Evolutionary conservation across 2,888 invertebrate species (phyloP).

Genomic region (Chrysodeixis includens): DNA sequence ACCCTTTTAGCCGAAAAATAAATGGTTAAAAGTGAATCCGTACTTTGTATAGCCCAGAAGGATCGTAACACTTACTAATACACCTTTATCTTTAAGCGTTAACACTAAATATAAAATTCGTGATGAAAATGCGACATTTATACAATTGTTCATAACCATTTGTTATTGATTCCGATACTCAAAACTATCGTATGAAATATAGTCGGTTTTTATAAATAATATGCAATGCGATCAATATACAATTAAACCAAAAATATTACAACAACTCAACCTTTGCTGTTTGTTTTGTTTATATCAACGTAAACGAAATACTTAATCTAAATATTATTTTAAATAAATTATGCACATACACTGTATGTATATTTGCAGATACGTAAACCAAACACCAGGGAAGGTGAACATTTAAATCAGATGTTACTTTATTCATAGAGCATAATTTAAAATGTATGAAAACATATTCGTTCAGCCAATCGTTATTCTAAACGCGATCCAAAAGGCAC

Average conservation of each 20-base stretch:
- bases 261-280: neutral
- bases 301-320: slow-evolving; percentile 29
- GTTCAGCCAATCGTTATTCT: slow-evolving; percentile 65
- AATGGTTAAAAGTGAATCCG: slow-evolving; percentile 30
- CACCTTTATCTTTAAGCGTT: neutral
- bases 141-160: neutral
- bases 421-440: slow-evolving; percentile 42
- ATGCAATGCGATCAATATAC: neutral
- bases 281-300: slow-evolving; percentile 13
- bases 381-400: slow-evolving; percentile 35
- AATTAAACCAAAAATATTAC: neutral
- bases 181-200: neutral
- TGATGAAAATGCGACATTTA: neutral
- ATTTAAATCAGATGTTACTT: slow-evolving; percentile 41
- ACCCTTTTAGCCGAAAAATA: slow-evolving; percentile 67
- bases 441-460: slow-evolving; percentile 44
- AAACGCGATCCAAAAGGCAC: slow-evolving; percentile 81
- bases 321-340: slow-evolving; percentile 29
- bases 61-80: slow-evolving; percentile 10
- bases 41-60: slow-evolving; percentile 24
- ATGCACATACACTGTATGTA: slow-evolving; percentile 12
- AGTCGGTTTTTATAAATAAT: neutral
- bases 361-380: slow-evolving; percentile 32
- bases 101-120: neutral
- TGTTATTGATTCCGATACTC: neutral